Evolutionary conservation across 2,888 invertebrate species (phyloP).

Genomic region (Pyrochroa serraticornis): DNA sequence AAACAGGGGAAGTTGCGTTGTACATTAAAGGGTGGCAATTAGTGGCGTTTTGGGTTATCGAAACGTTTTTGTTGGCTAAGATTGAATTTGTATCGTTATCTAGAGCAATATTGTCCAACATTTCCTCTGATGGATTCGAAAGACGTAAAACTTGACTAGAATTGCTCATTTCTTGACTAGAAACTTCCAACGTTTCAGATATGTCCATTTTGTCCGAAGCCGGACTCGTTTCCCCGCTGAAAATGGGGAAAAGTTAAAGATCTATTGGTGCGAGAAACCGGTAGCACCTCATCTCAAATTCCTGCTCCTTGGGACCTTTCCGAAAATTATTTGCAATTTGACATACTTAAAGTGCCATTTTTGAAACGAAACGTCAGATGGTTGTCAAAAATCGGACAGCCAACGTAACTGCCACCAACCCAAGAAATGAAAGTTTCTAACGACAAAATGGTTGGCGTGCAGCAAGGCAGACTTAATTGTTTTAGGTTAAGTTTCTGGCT

Average conservation of each 20-base stretch:
- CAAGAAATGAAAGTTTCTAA: no score
- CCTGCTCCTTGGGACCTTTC: no score
- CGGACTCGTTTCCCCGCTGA: constrained; percentile 22
- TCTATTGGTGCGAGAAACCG: not conserved
- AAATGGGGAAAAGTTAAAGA: no score
- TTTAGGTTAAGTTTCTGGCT: not conserved
- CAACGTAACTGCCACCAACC: no score
- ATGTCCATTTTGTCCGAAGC: constrained; percentile 47
- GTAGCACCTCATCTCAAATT: constrained; percentile 3
- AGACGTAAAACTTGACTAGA: constrained; percentile 38
- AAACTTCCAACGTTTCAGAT: constrained; percentile 42
- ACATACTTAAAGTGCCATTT: no score
- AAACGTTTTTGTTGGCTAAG: constrained; percentile 11
- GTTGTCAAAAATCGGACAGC: no score
- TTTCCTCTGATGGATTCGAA: constrained; percentile 28
- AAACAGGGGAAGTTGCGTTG: constrained; percentile 50
- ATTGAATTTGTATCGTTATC: constrained; percentile 27
- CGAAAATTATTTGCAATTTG: no score
- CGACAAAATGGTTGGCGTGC: no score
- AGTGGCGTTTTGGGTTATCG: constrained; percentile 48
- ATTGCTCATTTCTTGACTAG: constrained; percentile 32
- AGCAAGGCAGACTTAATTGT: constrained; percentile 9
- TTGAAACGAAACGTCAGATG: no score
- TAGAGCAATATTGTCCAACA: constrained; percentile 31
- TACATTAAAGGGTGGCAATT: constrained; percentile 57